Conservation (phyloP, 2,113 vertebrate species). For the Pimephales promelas region DNA sequence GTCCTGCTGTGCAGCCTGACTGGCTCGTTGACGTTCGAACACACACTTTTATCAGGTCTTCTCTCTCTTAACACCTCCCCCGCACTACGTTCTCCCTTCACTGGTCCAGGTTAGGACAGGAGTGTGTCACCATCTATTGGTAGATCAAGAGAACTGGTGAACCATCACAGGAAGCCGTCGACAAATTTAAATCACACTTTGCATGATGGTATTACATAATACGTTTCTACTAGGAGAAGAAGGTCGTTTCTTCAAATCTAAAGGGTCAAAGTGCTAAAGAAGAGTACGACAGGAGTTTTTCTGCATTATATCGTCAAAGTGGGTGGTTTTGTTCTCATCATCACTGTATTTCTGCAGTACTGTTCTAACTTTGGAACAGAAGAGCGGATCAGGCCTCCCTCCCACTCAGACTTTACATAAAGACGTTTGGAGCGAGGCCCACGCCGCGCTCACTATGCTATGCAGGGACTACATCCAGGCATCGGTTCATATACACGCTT, state of each 20-base stretch:
- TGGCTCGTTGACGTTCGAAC: constrained; percentile 29
- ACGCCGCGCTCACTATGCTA: constrained; percentile 51
- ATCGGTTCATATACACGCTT: constrained; percentile 13
- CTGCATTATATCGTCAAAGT: background rate
- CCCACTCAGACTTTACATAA: constrained; percentile 74
- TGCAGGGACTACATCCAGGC: constrained; percentile 1
- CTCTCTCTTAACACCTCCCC: constrained; percentile 45
- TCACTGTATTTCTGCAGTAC: constrained; percentile 11
- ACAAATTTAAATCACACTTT: constrained; percentile 1
- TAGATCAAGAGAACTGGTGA: constrained; percentile 13
- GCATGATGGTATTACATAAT: background rate
- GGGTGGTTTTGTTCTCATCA: constrained; percentile 36
- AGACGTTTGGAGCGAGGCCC: constrained; percentile 63
- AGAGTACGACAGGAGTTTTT: background rate
- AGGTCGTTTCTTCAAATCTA: background rate
- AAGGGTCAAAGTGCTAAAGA: background rate
- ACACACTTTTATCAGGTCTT: constrained; percentile 66
- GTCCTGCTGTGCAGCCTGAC: constrained; percentile 50
- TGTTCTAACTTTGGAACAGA: constrained; percentile 36
- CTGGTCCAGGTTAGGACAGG: constrained; percentile 62
- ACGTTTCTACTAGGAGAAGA: background rate
- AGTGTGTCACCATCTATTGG: constrained; percentile 67
- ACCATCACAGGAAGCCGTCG: background rate
- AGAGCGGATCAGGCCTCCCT: constrained; percentile 56
- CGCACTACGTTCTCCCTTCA: constrained; percentile 48